phyloP scores from a whole-genome alignment of 2,888 invertebrate species.

The Hirtodrosophila cameraria region DNA sequence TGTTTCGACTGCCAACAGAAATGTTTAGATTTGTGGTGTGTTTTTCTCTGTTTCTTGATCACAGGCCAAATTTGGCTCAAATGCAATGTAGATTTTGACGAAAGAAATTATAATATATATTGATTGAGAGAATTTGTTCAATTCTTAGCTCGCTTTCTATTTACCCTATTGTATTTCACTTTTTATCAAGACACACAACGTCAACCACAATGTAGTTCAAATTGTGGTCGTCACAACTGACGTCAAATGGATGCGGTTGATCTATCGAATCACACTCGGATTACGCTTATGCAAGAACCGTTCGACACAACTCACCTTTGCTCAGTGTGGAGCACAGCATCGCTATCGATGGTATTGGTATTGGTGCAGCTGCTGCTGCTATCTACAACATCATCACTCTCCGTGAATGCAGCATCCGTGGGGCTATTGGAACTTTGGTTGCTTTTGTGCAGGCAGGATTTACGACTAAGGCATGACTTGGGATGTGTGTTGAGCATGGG shows the following conservation, averaged over 20 bases:
- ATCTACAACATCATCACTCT: conserved; percentile 32
- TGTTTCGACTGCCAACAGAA: conserved; percentile 56
- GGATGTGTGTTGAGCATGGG: conserved; percentile 83
- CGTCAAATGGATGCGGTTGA: conserved; percentile 50
- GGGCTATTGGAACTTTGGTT: conserved; percentile 28
- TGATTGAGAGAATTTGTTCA: too few relatives aligned
- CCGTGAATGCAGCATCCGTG: conserved; percentile 29
- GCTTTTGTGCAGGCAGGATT: conserved; percentile 77
- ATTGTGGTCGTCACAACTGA: conserved; percentile 57
- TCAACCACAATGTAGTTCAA: conserved; percentile 65
- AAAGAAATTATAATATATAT: not conserved
- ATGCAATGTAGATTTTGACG: not conserved
- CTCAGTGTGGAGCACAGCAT: conserved; percentile 43
- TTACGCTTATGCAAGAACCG: conserved; percentile 59
- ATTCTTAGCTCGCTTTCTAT: conserved; percentile 17
- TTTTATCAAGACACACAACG: conserved; percentile 21
- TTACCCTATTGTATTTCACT: conserved; percentile 36
- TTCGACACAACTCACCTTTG: conserved; percentile 61
- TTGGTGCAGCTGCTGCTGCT: conserved; percentile 32
- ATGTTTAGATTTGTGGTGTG: conserved; percentile 40
- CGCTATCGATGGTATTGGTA: conserved; percentile 20
- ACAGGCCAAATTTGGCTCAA: conserved; percentile 43
- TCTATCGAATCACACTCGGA: conserved; percentile 27
- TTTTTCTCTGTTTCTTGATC: conserved; percentile 29
- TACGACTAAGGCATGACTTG: conserved; percentile 85